Evolutionary conservation across 2,888 invertebrate species (phyloP), one percentile per base, ranked within the genome.

Genomic region (Acrobasis consociella): DNA sequence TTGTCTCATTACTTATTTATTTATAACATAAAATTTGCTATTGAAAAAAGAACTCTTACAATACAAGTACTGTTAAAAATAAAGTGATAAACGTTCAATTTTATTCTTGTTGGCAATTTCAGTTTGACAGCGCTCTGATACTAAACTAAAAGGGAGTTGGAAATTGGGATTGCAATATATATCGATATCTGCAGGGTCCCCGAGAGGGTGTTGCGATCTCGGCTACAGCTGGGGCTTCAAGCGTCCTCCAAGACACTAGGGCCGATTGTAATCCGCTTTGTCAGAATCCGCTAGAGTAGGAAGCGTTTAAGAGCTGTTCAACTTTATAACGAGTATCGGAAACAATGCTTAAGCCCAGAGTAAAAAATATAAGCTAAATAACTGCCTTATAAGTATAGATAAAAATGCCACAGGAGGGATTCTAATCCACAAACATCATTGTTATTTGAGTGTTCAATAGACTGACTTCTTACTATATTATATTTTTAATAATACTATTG

Each of bases 241-340:
- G 84, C 73, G 72, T 79, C 75, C 83, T 87, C 77, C 72, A 83
- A 78, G 70, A 71, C 73, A 71, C 73, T 74, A 71, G 72, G 72
- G 75, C 70, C 78, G 82, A 84, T 84, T 84, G 78, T 81, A 82
- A 85, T 84, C 85, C 74, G 84, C 86, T 81, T 80, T 83, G 82
- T 84, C 83, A 86, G 80, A 75, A 76, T 71, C 71, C 70, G 69
- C 65, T 68, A 75, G 71, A 72, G 75, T 77, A 75, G 75, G 79
- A 81, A 81, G 76, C 79, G 78, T 75, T 78, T 68, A 72, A 77
- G 73, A 66, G 70, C 69, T 67, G 65, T 75, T 79, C 67, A 68
- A 68, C 62, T 67, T 64, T 61, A 59, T 69, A 64, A 65, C 65
- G 63, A 64, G 60, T 62, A 65, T 53, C 31, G 68, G 42, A 42